Evolutionary conservation across 2,888 invertebrate species (phyloP).

Genomic region (Clistopyga incitator): DNA sequence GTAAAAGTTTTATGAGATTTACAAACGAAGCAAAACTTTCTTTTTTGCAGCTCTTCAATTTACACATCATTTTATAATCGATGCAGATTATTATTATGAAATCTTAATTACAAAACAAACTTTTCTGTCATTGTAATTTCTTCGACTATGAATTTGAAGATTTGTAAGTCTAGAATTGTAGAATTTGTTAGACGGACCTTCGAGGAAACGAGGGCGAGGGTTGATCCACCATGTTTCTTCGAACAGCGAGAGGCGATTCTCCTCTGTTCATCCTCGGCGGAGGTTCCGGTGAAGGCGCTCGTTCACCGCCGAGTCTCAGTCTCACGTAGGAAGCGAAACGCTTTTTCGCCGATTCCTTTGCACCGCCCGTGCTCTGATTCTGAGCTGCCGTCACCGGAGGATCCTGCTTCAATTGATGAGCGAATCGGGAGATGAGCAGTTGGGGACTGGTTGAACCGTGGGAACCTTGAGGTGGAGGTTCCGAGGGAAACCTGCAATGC

Average conservation of each 20-base stretch:
- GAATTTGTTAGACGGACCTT: slow-evolving; percentile 74
- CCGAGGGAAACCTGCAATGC: slow-evolving; percentile 79
- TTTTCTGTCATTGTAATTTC: no score
- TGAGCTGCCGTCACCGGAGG: slow-evolving; percentile 75
- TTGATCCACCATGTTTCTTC: slow-evolving; percentile 87
- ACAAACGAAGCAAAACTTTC: no score
- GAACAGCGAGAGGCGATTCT: slow-evolving; percentile 86
- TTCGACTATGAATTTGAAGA: no score
- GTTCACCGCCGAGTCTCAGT: slow-evolving; percentile 88
- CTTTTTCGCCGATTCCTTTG: slow-evolving; percentile 87
- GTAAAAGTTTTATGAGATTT: no score
- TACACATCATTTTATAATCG: not conserved
- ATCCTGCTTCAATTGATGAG: slow-evolving; percentile 81
- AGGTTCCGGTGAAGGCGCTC: slow-evolving; percentile 82
- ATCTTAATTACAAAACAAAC: no score
- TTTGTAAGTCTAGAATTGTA: not conserved
- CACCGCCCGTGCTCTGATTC: slow-evolving; percentile 69
- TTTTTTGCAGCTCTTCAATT: no score
- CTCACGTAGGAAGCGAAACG: slow-evolving; percentile 94
- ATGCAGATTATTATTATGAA: no score
- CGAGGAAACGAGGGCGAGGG: slow-evolving; percentile 83
- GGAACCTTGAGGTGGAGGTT: slow-evolving; percentile 79
- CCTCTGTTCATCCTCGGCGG: slow-evolving; percentile 82
- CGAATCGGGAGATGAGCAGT: slow-evolving; percentile 81
- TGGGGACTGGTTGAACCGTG: slow-evolving; percentile 81